phyloP scores from a whole-genome alignment of 35 echinoderm and acorn worm species.

The Hemicentrotus pulcherrimus region DNA sequence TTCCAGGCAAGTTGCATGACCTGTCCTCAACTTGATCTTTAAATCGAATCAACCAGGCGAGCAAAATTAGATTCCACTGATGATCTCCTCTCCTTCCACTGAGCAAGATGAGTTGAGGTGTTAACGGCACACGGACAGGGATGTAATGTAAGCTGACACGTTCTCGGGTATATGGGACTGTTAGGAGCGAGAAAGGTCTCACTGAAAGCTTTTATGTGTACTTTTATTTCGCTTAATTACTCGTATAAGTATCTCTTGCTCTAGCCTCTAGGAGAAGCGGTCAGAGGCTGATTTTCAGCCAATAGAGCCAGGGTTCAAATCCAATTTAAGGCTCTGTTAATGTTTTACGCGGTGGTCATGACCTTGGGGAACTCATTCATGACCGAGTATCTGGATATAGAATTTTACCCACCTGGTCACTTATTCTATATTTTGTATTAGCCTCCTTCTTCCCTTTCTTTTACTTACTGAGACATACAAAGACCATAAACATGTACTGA shows the following conservation, averaged over 20 bases:
- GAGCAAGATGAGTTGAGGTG: neutral
- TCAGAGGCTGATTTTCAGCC: neutral
- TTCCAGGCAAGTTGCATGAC: no score
- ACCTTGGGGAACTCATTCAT: no score
- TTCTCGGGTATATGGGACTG: neutral
- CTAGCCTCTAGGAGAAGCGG: neutral
- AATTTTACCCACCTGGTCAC: no score
- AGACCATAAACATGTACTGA: no score
- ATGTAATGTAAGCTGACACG: neutral
- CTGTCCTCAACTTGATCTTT: neutral
- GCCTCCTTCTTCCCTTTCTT: no score
- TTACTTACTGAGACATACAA: no score
- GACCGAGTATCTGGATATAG: no score
- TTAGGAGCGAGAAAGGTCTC: neutral
- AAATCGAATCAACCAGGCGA: conserved; percentile 1
- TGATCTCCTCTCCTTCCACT: neutral
- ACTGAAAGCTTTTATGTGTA: neutral
- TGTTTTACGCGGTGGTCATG: neutral
- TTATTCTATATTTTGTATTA: no score
- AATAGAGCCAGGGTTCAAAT: neutral
- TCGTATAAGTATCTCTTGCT: neutral
- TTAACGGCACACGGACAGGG: neutral
- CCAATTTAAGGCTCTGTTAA: neutral
- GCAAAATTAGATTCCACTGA: conserved; percentile 4
- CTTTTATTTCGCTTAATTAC: neutral